These are phyloP conservation scores for Gryllus bimaculatus DNA, from an alignment of 1,140 invertebrate species.

Conservation along the genomic window DNA sequence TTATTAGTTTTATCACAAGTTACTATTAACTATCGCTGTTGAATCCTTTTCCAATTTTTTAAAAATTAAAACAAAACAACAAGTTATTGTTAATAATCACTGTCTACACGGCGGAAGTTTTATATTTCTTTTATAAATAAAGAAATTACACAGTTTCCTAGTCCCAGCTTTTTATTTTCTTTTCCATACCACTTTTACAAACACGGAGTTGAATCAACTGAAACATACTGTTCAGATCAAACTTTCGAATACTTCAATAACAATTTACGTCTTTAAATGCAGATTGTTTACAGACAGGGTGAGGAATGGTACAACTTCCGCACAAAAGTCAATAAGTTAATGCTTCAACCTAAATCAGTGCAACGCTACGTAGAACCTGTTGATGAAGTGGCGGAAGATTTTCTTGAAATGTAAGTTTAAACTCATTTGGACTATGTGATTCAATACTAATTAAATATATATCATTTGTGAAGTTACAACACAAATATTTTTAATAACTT, in stretches of 20 bases:
- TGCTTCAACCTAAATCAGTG: slow-evolving; percentile 65
- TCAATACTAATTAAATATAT: background rate
- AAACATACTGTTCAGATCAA: no score
- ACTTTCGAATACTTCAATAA: background rate
- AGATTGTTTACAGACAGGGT: slow-evolving; percentile 53
- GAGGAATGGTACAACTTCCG: slow-evolving; percentile 72
- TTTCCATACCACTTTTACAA: no score
- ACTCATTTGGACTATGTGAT: no score
- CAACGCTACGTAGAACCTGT: slow-evolving; percentile 63
- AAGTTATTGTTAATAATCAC: background rate
- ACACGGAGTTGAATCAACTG: no score
- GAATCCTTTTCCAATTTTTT: no score
- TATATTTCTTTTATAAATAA: background rate
- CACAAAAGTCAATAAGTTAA: slow-evolving; percentile 69
- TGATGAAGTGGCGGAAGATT: slow-evolving; percentile 59
- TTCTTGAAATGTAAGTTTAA: slow-evolving; percentile 47
- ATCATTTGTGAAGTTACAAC: background rate
- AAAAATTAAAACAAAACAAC: no score
- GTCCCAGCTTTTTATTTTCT: no score
- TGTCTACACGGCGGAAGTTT: background rate
- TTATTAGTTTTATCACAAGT: no score
- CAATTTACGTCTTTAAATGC: background rate
- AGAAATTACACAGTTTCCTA: no score
- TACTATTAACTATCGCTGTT: no score
- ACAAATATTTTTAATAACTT: background rate